Evolutionary conservation across 2,797 vertebrate genomes (phyloP).

Genomic region (Pantherophis alleghaniensis): DNA sequence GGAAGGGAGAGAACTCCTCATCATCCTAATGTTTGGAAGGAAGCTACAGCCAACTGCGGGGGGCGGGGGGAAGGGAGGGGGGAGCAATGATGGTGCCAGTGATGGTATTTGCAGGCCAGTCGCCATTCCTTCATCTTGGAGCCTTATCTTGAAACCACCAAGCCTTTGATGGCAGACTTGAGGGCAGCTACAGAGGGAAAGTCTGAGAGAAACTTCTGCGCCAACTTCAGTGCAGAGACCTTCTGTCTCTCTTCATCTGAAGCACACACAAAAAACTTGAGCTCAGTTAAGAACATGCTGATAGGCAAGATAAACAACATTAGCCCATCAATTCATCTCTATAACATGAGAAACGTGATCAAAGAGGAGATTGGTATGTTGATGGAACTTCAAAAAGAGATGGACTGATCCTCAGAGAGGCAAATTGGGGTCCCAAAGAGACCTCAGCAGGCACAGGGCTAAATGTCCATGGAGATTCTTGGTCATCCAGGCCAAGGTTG

Average conservation of each 20-base stretch:
- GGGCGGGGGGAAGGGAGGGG: neutral
- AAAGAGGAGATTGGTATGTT: neutral
- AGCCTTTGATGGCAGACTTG: neutral
- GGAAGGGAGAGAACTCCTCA: neutral
- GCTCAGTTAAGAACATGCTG: neutral
- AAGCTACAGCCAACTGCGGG: neutral
- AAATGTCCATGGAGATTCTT: neutral
- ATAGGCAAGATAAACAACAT: neutral
- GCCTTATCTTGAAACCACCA: neutral
- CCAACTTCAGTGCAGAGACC: neutral
- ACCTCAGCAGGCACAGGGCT: neutral
- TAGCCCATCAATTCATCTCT: neutral
- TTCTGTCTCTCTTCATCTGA: neutral
- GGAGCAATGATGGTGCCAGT: neutral
- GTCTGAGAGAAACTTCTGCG: neutral
- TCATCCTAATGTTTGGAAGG: neutral
- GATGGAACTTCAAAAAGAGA: neutral
- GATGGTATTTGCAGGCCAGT: neutral
- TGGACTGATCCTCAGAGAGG: neutral
- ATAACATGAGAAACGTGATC: neutral
- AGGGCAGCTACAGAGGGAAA: neutral
- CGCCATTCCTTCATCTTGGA: neutral
- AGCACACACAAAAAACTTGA: accelerated
- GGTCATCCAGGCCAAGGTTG: no score
- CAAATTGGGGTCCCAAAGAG: neutral